These are phyloP conservation scores for Epistrophella euchroma DNA, from an alignment of 2,888 invertebrate genomes.

Conservation along the genomic window DNA sequence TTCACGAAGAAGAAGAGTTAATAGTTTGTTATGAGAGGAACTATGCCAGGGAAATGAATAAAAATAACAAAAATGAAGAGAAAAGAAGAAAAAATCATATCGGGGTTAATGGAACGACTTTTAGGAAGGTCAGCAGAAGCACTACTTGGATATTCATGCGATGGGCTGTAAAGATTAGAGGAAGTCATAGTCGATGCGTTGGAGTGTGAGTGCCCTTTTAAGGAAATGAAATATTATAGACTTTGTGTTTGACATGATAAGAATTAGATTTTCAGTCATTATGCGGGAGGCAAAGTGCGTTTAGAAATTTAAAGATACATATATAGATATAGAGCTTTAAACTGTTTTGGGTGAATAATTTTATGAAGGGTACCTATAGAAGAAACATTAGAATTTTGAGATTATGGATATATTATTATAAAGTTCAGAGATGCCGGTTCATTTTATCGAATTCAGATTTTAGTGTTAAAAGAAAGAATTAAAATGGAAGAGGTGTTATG, in stretches of 20 bases:
- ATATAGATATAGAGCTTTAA: not conserved
- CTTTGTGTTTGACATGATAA: slow-evolving; percentile 59
- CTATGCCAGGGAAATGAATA: slow-evolving; percentile 3
- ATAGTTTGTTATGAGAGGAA: slow-evolving; percentile 38
- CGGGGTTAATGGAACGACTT: slow-evolving; percentile 72
- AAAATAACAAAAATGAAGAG: not conserved
- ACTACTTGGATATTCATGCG: slow-evolving; percentile 46
- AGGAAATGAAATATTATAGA: slow-evolving; percentile 65
- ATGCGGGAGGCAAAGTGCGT: slow-evolving; percentile 22
- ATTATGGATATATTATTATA: not conserved
- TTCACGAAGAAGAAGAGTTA: slow-evolving; percentile 33
- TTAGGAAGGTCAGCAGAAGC: slow-evolving; percentile 71
- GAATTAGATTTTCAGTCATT: slow-evolving; percentile 7
- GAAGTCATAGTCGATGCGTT: slow-evolving; percentile 28
- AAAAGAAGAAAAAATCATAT: slow-evolving; percentile 37
- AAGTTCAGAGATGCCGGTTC: no score
- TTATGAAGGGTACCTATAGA: no score
- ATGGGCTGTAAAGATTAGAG: slow-evolving; percentile 34
- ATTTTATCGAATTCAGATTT: no score
- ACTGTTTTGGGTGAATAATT: not conserved
- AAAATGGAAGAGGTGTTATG: no score
- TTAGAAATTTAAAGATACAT: not conserved
- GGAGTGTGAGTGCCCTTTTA: slow-evolving; percentile 58
- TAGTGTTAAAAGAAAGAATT: no score
- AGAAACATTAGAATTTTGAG: not conserved